A percentile compares a stretch with the other conserved stretches of the same genome.
Evolutionary conservation across 2,888 invertebrate genomes (phyloP).

Genomic region (Chrysina gloriosa): DNA sequence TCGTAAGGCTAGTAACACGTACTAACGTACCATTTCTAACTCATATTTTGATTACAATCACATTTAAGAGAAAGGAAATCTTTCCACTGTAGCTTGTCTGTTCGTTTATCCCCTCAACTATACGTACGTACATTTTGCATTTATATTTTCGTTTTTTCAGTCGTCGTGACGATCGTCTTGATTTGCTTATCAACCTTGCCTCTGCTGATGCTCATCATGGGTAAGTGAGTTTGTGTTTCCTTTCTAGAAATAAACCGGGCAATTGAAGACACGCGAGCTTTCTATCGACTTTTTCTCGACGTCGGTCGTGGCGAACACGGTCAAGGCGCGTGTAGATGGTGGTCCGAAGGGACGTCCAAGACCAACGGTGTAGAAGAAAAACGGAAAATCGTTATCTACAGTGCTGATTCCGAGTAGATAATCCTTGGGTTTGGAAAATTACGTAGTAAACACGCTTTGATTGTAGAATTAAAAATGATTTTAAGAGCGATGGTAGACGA

Average conservation of each 20-base stretch:
- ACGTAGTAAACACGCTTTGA: no score
- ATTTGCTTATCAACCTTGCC: slow-evolving; percentile 77
- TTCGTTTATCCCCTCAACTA: not conserved
- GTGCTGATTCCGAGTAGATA: no score
- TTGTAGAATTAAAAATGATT: no score
- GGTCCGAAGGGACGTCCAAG: no score
- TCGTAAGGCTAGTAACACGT: no score
- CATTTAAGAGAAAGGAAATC: not conserved
- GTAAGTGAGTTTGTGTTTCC: slow-evolving; percentile 68
- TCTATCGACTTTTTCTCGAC: slow-evolving; percentile 11
- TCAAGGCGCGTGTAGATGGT: not conserved
- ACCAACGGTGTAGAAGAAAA: no score
- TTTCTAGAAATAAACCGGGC: slow-evolving; percentile 22
- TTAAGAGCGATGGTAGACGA: no score
- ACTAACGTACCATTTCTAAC: no score
- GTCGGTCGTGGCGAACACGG: slow-evolving; percentile 1
- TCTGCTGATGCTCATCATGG: slow-evolving; percentile 81
- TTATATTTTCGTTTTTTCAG: slow-evolving; percentile 69
- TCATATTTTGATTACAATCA: no score
- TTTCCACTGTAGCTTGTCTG: not conserved
- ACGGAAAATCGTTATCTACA: no score
- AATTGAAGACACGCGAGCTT: slow-evolving; percentile 24
- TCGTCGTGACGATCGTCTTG: slow-evolving; percentile 77
- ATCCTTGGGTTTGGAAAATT: no score
- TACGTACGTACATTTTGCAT: not conserved